Conservation (phyloP, 2,113 vertebrate species). For the Anarhynchus alexandrinus region DNA sequence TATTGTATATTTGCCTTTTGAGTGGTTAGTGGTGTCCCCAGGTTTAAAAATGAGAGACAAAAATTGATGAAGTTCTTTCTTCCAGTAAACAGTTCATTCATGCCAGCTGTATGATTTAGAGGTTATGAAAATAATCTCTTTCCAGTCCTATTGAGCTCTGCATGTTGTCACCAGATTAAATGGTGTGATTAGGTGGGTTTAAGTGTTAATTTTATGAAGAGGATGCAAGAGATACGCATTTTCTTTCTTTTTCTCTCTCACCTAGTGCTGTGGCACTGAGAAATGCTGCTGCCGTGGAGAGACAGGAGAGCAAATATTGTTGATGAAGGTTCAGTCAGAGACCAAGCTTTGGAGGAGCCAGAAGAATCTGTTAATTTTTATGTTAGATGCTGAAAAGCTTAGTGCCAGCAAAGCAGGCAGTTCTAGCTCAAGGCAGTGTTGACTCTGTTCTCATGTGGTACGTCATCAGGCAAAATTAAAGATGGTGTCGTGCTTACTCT, state of each 20-base stretch:
- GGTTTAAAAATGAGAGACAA: background rate
- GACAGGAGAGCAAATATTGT: background rate
- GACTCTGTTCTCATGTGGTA: background rate
- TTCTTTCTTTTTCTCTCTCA: background rate
- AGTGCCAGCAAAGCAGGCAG: background rate
- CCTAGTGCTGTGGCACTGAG: background rate
- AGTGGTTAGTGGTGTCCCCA: background rate
- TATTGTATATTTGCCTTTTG: background rate
- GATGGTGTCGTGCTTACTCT: accelerated
- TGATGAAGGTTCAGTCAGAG: background rate
- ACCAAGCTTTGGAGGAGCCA: background rate
- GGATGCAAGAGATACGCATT: background rate
- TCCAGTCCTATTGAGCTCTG: background rate
- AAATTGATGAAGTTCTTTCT: background rate
- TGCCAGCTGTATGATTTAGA: background rate
- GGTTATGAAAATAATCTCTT: constrained; percentile 1
- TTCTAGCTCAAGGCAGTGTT: background rate
- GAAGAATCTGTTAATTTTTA: background rate
- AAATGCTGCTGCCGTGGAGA: background rate
- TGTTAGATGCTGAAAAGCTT: background rate
- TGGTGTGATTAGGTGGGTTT: constrained; percentile 13
- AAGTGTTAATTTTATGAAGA: background rate
- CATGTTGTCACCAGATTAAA: background rate
- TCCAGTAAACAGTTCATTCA: background rate
- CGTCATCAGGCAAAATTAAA: background rate